Base-by-base conservation (phyloP, 2,888 invertebrate species). In the Flexamia atlantica region DNA sequence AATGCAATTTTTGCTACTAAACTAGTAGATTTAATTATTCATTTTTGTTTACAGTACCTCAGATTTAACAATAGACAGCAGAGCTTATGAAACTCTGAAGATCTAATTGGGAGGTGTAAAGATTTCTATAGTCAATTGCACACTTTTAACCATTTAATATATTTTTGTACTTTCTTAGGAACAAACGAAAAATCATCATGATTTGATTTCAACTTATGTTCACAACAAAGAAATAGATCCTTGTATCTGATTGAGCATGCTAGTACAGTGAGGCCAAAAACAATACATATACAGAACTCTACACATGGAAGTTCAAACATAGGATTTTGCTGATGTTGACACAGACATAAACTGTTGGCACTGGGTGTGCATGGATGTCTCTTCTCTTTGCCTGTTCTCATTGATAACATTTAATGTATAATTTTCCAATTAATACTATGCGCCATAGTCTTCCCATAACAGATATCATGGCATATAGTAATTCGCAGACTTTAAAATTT, bases 211-310 rank as follows among this genome's bases (percentile, higher is more conserved):
- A 14, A 46, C 46, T 14, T 1, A 4, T 46, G 14, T 2, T 12
- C 46, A 17, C 46, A 46, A 46, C 46, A 46, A 46, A 14, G 2
- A 46, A 46, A 46, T 3, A 46, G 46, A 46, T 46, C 46, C 17
- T 17, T 17, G 46, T 46, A 10, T 46, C 12, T 12, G 46, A 46
- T 23, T 70, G 70, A 30, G 70, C 70, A 70, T 70, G 70, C 70
- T 70, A 14, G 70, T 36, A 40, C 32, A 68, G 68, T 68, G 68
- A 68, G 30, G 68, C 30, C 68, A 68, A 32, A 30, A n/a, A 40
- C 32, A 70, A 70, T 40, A 70, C 70, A 70, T 40, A 70, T 40
- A 70, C n/a, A n/a, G n/a, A n/a, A n/a, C n/a, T n/a, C 70, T 70
- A 70, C 70, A 70, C 70, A 70, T 17, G 23, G 9, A 70, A 70